Conservation (phyloP, 2,113 vertebrate species). For the Campylomormyrus tamandua region DNA sequence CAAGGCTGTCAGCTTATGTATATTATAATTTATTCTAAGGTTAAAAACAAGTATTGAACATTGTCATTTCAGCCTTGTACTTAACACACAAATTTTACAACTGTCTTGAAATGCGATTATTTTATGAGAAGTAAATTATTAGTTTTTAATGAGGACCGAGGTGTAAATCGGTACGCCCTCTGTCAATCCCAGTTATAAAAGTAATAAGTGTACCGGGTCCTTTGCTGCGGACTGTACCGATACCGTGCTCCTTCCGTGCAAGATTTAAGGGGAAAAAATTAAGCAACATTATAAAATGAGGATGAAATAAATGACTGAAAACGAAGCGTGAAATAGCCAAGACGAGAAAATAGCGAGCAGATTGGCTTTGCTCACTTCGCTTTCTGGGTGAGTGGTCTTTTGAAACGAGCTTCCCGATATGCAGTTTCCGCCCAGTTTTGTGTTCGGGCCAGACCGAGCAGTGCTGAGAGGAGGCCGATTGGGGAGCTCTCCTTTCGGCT, state of each 20-base stretch:
- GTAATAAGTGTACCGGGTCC: background rate
- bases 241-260: background rate
- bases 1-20: background rate
- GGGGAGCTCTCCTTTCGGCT: background rate
- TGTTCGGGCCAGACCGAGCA: constrained; percentile 50
- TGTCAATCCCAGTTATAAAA: constrained; percentile 4
- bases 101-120: background rate
- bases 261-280: background rate
- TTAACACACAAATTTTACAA: background rate
- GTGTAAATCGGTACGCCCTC: constrained; percentile 3
- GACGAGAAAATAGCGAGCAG: constrained; percentile 29
- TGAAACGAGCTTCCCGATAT: constrained; percentile 20
- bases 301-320: background rate
- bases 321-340: background rate
- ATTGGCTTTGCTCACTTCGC: constrained; percentile 50
- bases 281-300: background rate
- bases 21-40: background rate
- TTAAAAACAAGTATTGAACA: background rate
- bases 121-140: background rate
- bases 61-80: background rate
- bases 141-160: background rate
- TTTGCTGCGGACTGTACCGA: background rate
- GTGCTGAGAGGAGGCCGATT: constrained; percentile 49
- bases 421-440: constrained; percentile 68
- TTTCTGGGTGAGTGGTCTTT: constrained; percentile 61